Conservation (phyloP, 2,113 vertebrate genomes). For the Pangasianodon hypophthalmus region DNA sequence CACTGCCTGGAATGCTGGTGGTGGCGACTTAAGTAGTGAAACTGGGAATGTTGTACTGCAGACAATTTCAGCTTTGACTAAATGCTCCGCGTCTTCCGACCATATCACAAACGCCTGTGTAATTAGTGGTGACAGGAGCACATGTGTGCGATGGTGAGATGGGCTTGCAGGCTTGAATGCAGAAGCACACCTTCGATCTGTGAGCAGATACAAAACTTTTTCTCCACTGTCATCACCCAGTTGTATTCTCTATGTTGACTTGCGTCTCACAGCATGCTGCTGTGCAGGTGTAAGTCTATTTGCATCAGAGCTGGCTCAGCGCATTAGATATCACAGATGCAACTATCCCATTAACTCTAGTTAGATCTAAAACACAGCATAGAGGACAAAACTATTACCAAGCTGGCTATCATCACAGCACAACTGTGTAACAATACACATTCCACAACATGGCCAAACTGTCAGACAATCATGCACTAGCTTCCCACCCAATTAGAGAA, state of each 20-base stretch:
- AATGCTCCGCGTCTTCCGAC: neutral
- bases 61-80: neutral
- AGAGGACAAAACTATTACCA: neutral
- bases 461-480: neutral
- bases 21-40: neutral
- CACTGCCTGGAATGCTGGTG: neutral
- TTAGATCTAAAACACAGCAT: neutral
- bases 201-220: neutral
- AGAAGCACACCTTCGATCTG: neutral
- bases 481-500: neutral
- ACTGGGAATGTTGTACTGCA: neutral
- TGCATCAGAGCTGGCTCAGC: neutral
- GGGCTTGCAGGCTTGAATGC: neutral
- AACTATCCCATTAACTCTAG: neutral
- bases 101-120: neutral
- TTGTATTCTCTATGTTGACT: neutral
- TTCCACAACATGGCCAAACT: neutral
- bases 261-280: neutral
- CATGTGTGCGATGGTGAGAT: neutral
- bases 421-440: neutral
- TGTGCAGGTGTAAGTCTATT: neutral
- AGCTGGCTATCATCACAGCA: neutral
- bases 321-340: neutral
- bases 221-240: neutral
- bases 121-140: neutral